Base-by-base conservation (phyloP, 2,113 vertebrate genomes). In the Lates calcarifer region DNA sequence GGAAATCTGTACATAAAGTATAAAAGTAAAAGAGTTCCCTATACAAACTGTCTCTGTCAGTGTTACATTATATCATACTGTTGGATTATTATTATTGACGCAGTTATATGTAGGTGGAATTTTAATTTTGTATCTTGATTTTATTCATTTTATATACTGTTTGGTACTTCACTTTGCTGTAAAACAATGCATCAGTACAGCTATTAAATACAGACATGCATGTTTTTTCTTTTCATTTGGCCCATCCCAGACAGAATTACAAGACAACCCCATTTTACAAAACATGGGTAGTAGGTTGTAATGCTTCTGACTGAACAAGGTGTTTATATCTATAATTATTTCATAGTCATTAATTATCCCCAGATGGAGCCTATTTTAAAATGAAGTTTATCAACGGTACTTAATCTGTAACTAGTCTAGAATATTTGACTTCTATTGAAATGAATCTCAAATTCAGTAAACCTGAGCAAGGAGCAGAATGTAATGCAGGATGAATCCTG, bases 381-480 rank as follows among this genome's bases (percentile, higher is more conserved):
- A 56, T 71, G 24, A 12, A 37, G 61, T 73, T 60, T 5, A 47
- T 37, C 31, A 63, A 26, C 29, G 49, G 11, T 29, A 2, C 15
- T 61, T 31, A 6, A 68, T 24, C 17, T 24, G 10, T 3, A n/a
- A 7, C 6, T 35, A 2, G n/a, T 51, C 8, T 43, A 35, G 13
- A 45, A 57, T 45, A 45, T 70, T 49, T 65, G 58, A 58, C 49
- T 66, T 41, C 1, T 18, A 15, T 56, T 62, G 33, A 68, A 75
- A 65, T 53, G 56, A 17, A 49, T 57, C 13, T 62, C 2, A 43
- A 15, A 47, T 61, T 41, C 14, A 39, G 7, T 24, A 45, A 68
- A 41, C 39, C 24, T 63, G 14, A 71, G 47, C 29, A 43, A 61
- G 20, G 13, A 47, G 55, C 24, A 43, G 24, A 39, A 80, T 37